phyloP scores from a whole-genome alignment of 2,113 vertebrate species.

The Chunga burmeisteri region DNA sequence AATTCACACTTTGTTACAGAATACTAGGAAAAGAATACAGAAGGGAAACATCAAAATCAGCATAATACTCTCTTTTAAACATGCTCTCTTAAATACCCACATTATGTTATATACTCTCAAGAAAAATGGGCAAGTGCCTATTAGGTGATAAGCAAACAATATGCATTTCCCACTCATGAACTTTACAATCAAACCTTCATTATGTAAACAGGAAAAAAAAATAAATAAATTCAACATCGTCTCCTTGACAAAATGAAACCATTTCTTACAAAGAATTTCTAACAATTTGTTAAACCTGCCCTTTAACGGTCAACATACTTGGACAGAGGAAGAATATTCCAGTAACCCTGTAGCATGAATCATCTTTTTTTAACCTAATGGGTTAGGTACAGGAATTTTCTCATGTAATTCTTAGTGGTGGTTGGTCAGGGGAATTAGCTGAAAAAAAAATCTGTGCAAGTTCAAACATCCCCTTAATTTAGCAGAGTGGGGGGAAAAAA shows the following conservation, averaged over 20 bases:
- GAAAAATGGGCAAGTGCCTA: not conserved
- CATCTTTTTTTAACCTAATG: not conserved
- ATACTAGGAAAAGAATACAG: not conserved
- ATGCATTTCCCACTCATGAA: not conserved
- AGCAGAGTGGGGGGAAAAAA: not conserved
- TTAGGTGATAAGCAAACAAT: not conserved
- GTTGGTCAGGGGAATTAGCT: not conserved
- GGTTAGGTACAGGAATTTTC: not conserved
- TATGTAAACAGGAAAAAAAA: not conserved
- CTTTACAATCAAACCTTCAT: not conserved
- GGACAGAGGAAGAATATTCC: not conserved
- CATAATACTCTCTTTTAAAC: not conserved
- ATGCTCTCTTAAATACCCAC: not conserved
- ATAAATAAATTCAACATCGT: not conserved
- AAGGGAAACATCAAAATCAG: not conserved
- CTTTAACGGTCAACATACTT: not conserved
- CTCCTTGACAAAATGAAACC: not conserved
- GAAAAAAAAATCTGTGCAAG: not conserved
- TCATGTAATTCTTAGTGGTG: not conserved
- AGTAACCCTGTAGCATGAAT: not conserved
- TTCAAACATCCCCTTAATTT: not conserved
- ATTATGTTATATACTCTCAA: not conserved
- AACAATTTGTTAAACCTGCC: not conserved
- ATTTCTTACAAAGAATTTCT: not conserved
- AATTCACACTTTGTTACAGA: not conserved